Conservation (phyloP, 1,140 invertebrate genomes). For the Acromyrmex echinatior region DNA sequence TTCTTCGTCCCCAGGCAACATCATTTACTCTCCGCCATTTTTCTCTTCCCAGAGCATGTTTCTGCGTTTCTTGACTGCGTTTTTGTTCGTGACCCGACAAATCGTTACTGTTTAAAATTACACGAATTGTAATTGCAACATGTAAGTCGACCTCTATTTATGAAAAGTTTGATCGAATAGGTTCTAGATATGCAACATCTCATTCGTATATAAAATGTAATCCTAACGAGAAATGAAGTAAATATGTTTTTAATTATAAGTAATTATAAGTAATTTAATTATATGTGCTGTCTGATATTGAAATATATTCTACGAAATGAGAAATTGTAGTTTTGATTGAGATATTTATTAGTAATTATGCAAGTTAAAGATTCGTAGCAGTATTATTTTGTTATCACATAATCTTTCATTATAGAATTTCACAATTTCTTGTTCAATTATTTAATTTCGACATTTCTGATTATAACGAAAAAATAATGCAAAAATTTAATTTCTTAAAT, state of each 20-base stretch:
- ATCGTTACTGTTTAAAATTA: slow-evolving; percentile 64
- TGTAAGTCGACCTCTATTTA: slow-evolving; percentile 7
- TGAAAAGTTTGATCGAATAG: not conserved
- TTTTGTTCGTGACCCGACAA: not conserved
- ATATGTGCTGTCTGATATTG: not conserved
- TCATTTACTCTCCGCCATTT: not conserved
- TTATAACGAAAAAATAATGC: not conserved
- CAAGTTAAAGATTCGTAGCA: not conserved
- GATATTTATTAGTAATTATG: not conserved
- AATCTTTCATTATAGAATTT: not conserved
- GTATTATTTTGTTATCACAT: not conserved
- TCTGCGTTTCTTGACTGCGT: slow-evolving; percentile 10
- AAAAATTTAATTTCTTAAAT: not conserved
- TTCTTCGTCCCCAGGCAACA: not conserved
- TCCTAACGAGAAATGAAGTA: not conserved
- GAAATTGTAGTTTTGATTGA: not conserved
- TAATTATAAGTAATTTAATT: not conserved
- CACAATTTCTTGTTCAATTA: not conserved
- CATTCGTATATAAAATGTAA: not conserved
- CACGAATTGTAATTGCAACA: slow-evolving; percentile 16
- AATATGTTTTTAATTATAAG: not conserved
- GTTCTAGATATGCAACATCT: not conserved
- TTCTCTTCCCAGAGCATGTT: not conserved
- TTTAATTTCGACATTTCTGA: not conserved
- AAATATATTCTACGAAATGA: not conserved